Conservation (phyloP, 2,888 invertebrate genomes). For the Mythimna loreyi region DNA sequence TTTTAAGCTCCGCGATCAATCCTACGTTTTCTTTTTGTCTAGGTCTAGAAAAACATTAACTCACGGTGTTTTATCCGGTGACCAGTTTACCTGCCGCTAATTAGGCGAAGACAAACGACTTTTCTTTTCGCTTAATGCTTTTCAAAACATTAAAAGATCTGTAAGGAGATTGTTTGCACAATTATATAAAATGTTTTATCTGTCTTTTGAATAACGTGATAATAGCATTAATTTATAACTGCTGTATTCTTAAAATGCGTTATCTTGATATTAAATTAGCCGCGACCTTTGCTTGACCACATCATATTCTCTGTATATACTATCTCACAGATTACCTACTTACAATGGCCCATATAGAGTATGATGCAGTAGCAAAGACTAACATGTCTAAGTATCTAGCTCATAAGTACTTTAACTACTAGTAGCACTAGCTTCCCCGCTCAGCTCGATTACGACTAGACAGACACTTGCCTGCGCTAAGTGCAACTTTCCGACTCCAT, state of each 20-base stretch:
- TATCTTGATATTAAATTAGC: conserved; percentile 18
- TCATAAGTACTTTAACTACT: conserved; percentile 20
- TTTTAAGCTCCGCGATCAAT: conserved; percentile 37
- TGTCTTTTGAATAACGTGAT: conserved; percentile 15
- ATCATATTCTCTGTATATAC: neutral
- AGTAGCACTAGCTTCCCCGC: conserved; percentile 8
- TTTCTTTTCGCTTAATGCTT: conserved; percentile 33
- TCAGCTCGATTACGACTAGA: conserved; percentile 38
- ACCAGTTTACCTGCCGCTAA: conserved; percentile 44
- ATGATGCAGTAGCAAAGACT: neutral
- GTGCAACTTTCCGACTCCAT: conserved; percentile 38
- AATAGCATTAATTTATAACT: conserved; percentile 14
- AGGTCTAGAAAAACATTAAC: conserved; percentile 31
- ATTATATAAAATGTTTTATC: conserved; percentile 25
- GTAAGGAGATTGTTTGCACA: conserved; percentile 17
- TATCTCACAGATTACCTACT: neutral
- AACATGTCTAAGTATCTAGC: conserved; percentile 16
- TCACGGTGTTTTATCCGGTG: conserved; percentile 32
- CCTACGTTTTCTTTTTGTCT: conserved; percentile 23
- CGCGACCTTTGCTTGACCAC: conserved; percentile 21
- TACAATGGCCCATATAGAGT: neutral
- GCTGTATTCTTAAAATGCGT: conserved; percentile 16
- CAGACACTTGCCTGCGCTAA: conserved; percentile 32
- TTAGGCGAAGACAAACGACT: conserved; percentile 51
- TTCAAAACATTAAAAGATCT: conserved; percentile 30